Evolutionary conservation across 2,797 vertebrate genomes (phyloP).

Genomic region (Peromyscus attwateri): DNA sequence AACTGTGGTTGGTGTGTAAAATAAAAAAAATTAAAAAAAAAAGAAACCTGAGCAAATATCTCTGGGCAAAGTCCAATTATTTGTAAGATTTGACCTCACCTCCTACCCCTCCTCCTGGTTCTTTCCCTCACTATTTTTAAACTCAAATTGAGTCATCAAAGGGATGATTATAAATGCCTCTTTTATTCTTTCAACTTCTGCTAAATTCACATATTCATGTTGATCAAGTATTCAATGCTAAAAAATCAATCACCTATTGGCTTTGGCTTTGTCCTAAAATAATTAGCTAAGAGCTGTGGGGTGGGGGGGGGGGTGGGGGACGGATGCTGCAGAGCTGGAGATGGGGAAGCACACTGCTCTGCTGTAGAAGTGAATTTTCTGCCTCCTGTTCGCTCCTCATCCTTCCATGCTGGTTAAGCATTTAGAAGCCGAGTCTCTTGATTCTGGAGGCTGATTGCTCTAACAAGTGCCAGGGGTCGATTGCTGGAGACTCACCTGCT

Average conservation of each 20-base stretch:
- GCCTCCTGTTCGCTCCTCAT: not conserved
- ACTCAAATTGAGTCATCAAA: not conserved
- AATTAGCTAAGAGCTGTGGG: not conserved
- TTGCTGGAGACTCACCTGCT: not conserved
- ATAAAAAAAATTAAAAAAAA: no score
- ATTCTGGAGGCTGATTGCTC: not conserved
- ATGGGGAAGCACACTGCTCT: not conserved
- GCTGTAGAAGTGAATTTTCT: not conserved
- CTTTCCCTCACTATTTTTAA: conserved; percentile 8
- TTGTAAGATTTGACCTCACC: not conserved
- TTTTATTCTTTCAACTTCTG: not conserved
- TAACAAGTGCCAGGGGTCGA: not conserved
- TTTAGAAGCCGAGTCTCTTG: conserved; percentile 22
- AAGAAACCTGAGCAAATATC: not conserved
- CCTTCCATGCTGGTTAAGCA: not conserved
- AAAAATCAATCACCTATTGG: conserved; percentile 35
- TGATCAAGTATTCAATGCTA: conserved; percentile 33
- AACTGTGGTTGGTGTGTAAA: no score
- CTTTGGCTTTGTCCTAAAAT: conserved; percentile 46
- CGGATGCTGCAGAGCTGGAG: not conserved
- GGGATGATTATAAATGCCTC: not conserved
- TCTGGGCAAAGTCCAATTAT: not conserved
- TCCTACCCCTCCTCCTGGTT: not conserved
- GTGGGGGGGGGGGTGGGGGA: no score
- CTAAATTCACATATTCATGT: not conserved